Conservation (phyloP, 2,113 vertebrate species). For the Notechis scutatus region DNA sequence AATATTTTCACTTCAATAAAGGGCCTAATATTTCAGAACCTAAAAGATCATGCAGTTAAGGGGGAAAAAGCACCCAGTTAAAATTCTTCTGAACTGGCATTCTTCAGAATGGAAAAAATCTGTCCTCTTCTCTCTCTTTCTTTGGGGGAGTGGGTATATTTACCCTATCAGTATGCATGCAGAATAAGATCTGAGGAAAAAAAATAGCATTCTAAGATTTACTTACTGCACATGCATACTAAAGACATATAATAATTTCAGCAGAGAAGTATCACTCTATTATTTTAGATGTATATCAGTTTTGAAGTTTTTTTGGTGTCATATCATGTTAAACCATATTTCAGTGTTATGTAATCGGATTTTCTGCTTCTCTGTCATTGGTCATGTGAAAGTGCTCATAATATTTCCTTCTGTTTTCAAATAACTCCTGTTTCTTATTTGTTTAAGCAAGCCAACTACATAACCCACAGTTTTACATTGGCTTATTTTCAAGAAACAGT, state of each 20-base stretch:
- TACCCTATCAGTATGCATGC: not conserved
- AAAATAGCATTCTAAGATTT: not conserved
- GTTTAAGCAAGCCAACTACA: not conserved
- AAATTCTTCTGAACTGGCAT: not conserved
- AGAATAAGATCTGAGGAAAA: not conserved
- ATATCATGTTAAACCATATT: not conserved
- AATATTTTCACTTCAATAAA: constrained; percentile 67
- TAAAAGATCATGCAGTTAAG: constrained; percentile 1
- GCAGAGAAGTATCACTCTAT: not conserved
- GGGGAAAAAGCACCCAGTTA: not conserved
- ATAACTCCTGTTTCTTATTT: not conserved
- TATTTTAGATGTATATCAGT: not conserved
- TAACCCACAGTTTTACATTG: not conserved
- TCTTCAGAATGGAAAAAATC: not conserved
- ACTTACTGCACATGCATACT: not conserved
- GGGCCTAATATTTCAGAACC: constrained; percentile 53
- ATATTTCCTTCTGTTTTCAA: not conserved
- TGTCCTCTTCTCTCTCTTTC: not conserved
- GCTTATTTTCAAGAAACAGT: not conserved
- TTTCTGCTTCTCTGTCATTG: not conserved
- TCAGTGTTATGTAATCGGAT: not conserved
- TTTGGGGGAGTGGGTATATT: not conserved
- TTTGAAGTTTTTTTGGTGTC: too few species aligned
- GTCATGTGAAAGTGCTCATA: not conserved
- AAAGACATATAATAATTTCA: not conserved